phyloP scores from a whole-genome alignment of 1,140 invertebrate genomes.

The Apis cerana region DNA sequence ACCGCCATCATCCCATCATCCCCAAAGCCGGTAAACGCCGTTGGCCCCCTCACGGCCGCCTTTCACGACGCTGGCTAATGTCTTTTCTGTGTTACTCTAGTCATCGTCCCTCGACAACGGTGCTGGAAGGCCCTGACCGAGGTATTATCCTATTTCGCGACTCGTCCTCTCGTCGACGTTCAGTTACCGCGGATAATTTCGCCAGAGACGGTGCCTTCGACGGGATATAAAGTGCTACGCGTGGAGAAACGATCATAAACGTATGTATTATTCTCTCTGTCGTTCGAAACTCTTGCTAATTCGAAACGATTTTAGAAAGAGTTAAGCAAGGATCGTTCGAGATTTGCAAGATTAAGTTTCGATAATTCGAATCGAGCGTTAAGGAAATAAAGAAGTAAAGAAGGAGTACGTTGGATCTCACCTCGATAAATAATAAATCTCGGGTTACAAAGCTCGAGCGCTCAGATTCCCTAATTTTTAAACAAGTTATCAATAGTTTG shows the following conservation, averaged over 20 bases:
- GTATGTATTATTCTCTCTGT: not conserved
- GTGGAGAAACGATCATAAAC: not conserved
- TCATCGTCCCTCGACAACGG: conserved; percentile 72
- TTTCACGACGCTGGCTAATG: conserved; percentile 74
- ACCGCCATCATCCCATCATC: conserved; percentile 53
- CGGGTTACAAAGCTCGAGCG: too few species aligned
- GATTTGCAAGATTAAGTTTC: too few species aligned
- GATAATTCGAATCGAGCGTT: too few species aligned
- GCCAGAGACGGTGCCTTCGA: conserved; percentile 2
- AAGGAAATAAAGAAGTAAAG: too few species aligned
- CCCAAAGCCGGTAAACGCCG: conserved; percentile 45
- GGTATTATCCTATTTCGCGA: conserved; percentile 77
- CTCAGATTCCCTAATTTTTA: too few species aligned
- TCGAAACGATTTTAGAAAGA: not conserved
- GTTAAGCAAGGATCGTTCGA: too few species aligned
- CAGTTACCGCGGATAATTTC: conserved; percentile 62
- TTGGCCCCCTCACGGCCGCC: conserved; percentile 40
- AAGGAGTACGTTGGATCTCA: too few species aligned
- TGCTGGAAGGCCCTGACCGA: conserved; percentile 60
- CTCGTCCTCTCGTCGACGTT: conserved; percentile 59
- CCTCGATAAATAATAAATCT: too few species aligned
- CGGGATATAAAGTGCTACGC: not conserved
- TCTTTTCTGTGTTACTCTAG: conserved; percentile 79
- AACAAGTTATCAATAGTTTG: too few species aligned
- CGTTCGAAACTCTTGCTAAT: not conserved